These are phyloP conservation scores for Oryzias curvinotus DNA, from an alignment of 2,113 vertebrate species.

Conservation along the genomic window DNA sequence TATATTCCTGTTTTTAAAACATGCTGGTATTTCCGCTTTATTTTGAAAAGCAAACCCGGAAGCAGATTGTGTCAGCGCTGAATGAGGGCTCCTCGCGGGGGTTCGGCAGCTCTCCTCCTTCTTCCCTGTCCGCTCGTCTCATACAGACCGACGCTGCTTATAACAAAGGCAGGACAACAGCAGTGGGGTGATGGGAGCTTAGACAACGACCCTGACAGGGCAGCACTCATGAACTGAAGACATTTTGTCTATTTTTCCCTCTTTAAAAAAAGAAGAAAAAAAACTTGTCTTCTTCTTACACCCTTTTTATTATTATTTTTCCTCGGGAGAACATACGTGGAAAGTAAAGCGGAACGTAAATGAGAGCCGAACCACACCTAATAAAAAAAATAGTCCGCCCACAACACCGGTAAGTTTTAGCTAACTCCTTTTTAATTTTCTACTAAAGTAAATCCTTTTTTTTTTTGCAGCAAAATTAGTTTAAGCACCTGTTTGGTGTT, in stretches of 20 bases:
- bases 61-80: background rate
- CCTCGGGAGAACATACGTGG: background rate
- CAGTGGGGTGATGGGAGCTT: slow-evolving; percentile 37
- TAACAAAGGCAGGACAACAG: slow-evolving; percentile 69
- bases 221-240: slow-evolving; percentile 18
- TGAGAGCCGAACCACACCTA: too few species aligned
- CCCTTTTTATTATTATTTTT: background rate
- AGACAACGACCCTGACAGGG: slow-evolving; percentile 26
- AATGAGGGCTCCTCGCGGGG: accelerated
- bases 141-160: slow-evolving; percentile 10
- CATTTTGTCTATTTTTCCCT: background rate
- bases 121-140: slow-evolving; percentile 16
- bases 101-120: slow-evolving; percentile 2
- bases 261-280: background rate
- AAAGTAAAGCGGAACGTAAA: too few species aligned
- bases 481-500: too few species aligned
- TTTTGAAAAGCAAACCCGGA: slow-evolving; percentile 41
- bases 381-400: slow-evolving; percentile 1
- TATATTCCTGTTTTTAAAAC: too few species aligned
- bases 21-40: slow-evolving; percentile 5
- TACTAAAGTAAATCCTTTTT: too few species aligned
- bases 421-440: too few species aligned
- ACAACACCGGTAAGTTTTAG: slow-evolving; percentile 42
- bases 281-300: background rate
- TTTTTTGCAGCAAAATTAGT: too few species aligned